These are phyloP conservation scores for Tretioscincus oriximinensis DNA, from an alignment of 2,113 vertebrate genomes.

Conservation along the genomic window DNA sequence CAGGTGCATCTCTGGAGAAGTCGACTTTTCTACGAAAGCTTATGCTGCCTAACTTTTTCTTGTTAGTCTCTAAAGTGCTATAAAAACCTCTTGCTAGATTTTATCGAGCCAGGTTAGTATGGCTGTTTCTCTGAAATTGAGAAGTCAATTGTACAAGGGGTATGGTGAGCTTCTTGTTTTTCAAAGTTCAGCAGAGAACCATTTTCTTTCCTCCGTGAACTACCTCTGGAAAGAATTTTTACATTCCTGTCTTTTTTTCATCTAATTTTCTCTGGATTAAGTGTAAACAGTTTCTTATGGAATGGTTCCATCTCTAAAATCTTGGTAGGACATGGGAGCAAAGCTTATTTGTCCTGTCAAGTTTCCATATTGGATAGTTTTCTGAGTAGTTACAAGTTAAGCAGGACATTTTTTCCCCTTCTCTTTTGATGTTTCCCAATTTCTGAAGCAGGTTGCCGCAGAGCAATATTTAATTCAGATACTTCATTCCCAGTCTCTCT, in stretches of 20 bases:
- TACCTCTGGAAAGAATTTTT: neutral
- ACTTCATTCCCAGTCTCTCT: slow-evolving; percentile 10
- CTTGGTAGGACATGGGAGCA: fast-evolving
- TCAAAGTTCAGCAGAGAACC: neutral
- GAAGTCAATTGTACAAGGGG: too few relatives aligned
- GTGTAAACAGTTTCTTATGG: neutral
- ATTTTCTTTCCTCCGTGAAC: neutral
- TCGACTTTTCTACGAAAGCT: too few relatives aligned
- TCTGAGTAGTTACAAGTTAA: neutral
- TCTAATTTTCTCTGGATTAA: neutral
- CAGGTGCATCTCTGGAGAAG: too few relatives aligned
- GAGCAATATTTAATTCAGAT: slow-evolving; percentile 6
- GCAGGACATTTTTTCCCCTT: neutral
- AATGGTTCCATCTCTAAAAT: slow-evolving; percentile 1
- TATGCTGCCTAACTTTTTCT: too few relatives aligned
- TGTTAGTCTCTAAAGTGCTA: too few relatives aligned
- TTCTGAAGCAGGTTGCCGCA: slow-evolving; percentile 30
- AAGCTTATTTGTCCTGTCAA: neutral
- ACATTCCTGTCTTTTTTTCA: neutral
- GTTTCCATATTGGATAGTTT: neutral
- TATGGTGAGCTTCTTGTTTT: neutral
- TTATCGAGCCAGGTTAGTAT: too few relatives aligned
- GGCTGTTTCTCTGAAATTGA: too few relatives aligned
- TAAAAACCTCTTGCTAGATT: too few relatives aligned
- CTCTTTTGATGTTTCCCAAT: neutral